These are phyloP conservation scores for Scolopax mira DNA, from an alignment of 2,113 vertebrate species.

Conservation along the genomic window DNA sequence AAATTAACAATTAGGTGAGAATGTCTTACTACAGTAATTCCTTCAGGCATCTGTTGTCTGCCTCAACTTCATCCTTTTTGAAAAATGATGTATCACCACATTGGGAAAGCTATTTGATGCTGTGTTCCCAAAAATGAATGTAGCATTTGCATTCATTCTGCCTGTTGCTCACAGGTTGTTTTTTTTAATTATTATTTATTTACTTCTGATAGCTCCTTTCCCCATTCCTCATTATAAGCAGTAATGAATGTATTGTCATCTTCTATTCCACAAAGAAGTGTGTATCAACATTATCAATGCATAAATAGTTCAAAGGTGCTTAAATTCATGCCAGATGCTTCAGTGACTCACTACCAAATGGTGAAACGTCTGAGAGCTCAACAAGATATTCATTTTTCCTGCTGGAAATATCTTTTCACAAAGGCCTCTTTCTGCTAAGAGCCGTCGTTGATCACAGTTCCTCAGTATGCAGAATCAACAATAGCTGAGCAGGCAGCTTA, in stretches of 20 bases:
- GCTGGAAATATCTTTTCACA: neutral
- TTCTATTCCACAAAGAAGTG: neutral
- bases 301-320: slow-evolving; percentile 29
- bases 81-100: neutral
- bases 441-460: neutral
- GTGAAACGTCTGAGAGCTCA: neutral
- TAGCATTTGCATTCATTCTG: neutral
- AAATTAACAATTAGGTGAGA: neutral
- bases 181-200: neutral
- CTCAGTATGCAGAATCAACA: neutral
- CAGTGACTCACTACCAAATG: slow-evolving; percentile 44
- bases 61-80: neutral
- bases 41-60: neutral
- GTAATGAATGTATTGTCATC: neutral
- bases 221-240: neutral
- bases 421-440: neutral
- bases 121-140: neutral
- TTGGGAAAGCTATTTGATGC: neutral
- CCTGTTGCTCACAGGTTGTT: neutral
- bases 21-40: neutral
- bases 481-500: neutral
- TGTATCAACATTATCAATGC: neutral
- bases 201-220: neutral
- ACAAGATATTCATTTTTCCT: slow-evolving; percentile 17
- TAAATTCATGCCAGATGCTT: slow-evolving; percentile 38